Conservation (phyloP, 2,797 vertebrate species). For the Antrozous pallidus region DNA sequence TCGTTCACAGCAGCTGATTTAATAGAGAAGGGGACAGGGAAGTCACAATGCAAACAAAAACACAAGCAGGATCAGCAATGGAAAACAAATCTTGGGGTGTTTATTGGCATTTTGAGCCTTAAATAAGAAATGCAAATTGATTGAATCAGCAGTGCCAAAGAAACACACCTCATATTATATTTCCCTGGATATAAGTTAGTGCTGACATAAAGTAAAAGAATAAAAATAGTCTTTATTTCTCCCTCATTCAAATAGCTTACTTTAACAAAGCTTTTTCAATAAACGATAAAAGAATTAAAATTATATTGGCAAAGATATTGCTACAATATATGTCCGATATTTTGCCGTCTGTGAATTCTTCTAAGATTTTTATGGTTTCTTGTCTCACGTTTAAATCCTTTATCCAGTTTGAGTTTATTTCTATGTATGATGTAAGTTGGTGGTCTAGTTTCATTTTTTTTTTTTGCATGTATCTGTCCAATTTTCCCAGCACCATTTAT, state of each 20-base stretch:
- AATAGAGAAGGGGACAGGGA: not conserved
- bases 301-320: not conserved
- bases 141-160: slow-evolving; percentile 12
- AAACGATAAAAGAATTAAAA: not conserved
- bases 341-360: no score
- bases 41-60: not conserved
- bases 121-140: not conserved
- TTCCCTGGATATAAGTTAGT: not conserved
- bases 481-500: no score
- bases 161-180: not conserved
- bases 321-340: no score
- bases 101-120: not conserved
- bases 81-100: slow-evolving; percentile 39
- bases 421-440: no score
- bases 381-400: no score
- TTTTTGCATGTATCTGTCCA: no score
- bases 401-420: no score
- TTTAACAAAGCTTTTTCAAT: not conserved
- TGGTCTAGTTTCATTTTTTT: no score
- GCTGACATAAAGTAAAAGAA: not conserved
- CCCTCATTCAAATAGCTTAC: not conserved
- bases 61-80: slow-evolving; percentile 23
- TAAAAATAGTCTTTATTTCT: not conserved
- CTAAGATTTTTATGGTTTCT: no score
- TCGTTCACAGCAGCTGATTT: slow-evolving; percentile 37